These are phyloP conservation scores for Lamprologus tigripictilis DNA, from an alignment of 2,113 vertebrate species.

Conservation along the genomic window DNA sequence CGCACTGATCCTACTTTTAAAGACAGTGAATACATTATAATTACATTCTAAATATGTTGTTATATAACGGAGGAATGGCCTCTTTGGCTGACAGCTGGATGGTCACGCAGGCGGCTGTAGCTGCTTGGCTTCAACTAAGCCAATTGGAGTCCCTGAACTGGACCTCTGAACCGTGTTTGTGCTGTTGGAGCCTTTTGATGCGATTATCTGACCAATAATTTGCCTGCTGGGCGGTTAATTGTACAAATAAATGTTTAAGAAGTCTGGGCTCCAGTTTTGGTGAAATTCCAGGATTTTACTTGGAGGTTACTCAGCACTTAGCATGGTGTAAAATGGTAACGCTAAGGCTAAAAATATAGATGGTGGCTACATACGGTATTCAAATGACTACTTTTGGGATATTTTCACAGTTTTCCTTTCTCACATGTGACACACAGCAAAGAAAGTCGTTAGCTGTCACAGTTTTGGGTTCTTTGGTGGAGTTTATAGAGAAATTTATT, in stretches of 20 bases:
- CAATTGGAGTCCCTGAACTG: background rate
- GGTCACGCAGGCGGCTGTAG: background rate
- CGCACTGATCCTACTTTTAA: background rate
- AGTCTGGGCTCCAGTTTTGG: background rate
- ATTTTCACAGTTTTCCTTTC: background rate
- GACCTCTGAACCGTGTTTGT: background rate
- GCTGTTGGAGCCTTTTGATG: background rate
- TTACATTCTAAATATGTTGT: background rate
- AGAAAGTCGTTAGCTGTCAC: rapidly evolving
- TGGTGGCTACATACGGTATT: background rate
- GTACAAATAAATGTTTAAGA: background rate
- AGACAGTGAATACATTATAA: background rate
- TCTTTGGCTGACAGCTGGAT: background rate
- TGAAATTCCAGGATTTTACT: background rate
- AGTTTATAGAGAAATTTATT: background rate
- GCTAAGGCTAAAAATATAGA: background rate
- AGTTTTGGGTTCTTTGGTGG: background rate
- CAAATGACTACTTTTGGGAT: background rate
- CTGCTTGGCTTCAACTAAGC: background rate
- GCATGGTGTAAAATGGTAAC: background rate
- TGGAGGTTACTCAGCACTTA: background rate
- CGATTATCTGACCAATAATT: background rate
- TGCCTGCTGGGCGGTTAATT: background rate
- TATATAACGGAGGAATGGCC: background rate
- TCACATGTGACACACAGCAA: background rate